A percentile compares a stretch with the other conserved stretches of the same genome.
These are phyloP conservation scores for Nasonia oneida DNA, from an alignment of 2,888 invertebrate species.

Conservation along the genomic window DNA sequence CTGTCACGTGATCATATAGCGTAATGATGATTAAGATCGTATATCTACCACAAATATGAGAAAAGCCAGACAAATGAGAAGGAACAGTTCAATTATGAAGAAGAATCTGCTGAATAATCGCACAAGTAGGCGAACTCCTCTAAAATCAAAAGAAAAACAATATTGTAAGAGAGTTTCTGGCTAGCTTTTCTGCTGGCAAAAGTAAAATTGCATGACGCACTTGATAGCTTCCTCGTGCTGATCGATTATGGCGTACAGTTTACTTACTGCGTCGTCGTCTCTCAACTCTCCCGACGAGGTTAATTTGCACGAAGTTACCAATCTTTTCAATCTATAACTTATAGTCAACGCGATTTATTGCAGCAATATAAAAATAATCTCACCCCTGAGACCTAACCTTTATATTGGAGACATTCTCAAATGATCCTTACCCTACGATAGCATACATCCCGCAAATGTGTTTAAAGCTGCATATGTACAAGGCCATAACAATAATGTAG, in stretches of 20 bases:
- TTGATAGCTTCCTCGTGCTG: slow-evolving; percentile 34
- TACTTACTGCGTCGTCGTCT: neutral
- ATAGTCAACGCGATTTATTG: neutral
- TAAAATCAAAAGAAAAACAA: neutral
- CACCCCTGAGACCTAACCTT: neutral
- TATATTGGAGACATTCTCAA: neutral
- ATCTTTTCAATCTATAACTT: slow-evolving; percentile 35
- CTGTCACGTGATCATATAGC: neutral
- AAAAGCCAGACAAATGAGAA: slow-evolving; percentile 13
- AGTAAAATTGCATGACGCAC: slow-evolving; percentile 5
- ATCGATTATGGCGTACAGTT: neutral
- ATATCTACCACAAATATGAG: slow-evolving; percentile 42
- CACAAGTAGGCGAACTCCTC: slow-evolving; percentile 6
- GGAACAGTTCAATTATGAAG: slow-evolving; percentile 22
- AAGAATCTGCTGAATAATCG: slow-evolving; percentile 28
- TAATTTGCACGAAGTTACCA: neutral
- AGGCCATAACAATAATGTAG: neutral
- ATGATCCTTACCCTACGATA: slow-evolving; percentile 15
- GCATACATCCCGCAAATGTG: slow-evolving; percentile 46
- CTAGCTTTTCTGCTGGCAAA: neutral
- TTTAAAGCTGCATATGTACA: slow-evolving; percentile 31
- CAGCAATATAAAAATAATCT: neutral
- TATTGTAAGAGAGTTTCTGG: neutral
- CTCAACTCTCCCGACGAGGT: neutral
- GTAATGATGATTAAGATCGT: neutral